Evolutionary conservation across 1,140 invertebrate species (phyloP).

Genomic region (Pseudobourletiella spinata): DNA sequence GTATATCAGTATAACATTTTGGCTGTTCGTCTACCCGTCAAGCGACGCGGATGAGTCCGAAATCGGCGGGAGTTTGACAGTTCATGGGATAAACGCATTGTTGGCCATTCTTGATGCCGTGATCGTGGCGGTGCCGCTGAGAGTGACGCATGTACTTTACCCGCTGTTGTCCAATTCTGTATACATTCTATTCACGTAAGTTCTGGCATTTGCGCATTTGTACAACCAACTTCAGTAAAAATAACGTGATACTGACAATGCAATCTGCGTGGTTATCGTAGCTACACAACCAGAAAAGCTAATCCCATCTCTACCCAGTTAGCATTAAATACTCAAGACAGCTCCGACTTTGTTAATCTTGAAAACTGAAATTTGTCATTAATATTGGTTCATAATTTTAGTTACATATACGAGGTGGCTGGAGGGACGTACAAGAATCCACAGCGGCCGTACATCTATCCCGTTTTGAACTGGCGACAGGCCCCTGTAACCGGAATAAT

Average conservation of each 20-base stretch:
- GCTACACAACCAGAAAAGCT: too few species aligned
- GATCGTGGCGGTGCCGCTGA: not conserved
- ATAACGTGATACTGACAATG: too few species aligned
- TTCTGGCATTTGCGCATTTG: not conserved
- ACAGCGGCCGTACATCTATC: slow-evolving; percentile 10
- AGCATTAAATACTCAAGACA: too few species aligned
- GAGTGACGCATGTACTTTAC: not conserved
- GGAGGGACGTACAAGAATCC: slow-evolving; percentile 2
- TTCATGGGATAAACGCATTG: slow-evolving; percentile 1
- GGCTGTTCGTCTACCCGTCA: not conserved
- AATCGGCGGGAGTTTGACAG: not conserved
- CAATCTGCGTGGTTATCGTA: too few species aligned
- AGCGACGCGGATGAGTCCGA: not conserved
- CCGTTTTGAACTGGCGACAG: slow-evolving; percentile 8
- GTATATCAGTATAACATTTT: not conserved
- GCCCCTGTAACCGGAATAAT: not conserved
- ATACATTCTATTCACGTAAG: slow-evolving; percentile 11
- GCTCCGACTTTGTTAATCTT: too few species aligned
- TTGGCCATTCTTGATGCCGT: slow-evolving; percentile 7
- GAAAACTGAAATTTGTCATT: not conserved
- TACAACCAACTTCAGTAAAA: not conserved
- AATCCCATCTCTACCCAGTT: too few species aligned
- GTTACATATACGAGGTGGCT: slow-evolving; percentile 11
- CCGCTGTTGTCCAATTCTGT: not conserved
- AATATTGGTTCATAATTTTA: not conserved